Evolutionary conservation across 2,113 vertebrate species (phyloP).

Genomic region (Colistium nudipinnis): DNA sequence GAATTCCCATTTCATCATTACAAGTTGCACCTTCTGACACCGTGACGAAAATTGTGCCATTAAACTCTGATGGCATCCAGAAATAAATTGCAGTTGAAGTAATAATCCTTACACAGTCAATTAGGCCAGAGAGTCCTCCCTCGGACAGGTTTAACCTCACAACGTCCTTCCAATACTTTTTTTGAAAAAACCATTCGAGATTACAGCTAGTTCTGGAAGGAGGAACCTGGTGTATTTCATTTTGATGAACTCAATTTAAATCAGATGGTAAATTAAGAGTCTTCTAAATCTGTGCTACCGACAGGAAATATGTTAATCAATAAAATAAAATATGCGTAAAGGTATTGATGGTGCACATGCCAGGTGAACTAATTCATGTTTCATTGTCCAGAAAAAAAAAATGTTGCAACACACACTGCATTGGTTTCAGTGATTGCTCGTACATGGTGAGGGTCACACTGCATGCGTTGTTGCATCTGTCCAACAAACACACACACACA

Average conservation of each 20-base stretch:
- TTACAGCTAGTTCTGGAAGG: not conserved
- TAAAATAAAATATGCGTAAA: not conserved
- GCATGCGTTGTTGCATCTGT: conserved; percentile 53
- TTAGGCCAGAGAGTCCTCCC: conserved; percentile 34
- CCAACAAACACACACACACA: conserved; percentile 1
- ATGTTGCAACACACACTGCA: conserved; percentile 3
- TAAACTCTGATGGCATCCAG: conserved; percentile 49
- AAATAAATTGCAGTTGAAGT: conserved; percentile 45
- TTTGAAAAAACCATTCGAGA: conserved; percentile 37
- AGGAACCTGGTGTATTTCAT: not conserved
- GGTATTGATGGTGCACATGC: not conserved
- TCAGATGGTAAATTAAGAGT: not conserved
- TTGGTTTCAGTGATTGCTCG: not conserved
- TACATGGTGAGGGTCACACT: conserved; percentile 19
- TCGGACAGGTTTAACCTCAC: conserved; percentile 39
- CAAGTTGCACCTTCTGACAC: conserved; percentile 38
- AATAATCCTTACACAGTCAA: conserved; percentile 50
- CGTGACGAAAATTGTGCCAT: conserved; percentile 59
- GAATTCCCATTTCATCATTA: conserved; percentile 46
- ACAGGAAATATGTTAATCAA: not conserved
- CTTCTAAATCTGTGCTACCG: not conserved
- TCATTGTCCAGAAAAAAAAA: not conserved
- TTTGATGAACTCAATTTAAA: conserved; percentile 11
- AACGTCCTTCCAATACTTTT: conserved; percentile 43
- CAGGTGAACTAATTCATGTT: not conserved